Percentiles rank a stretch among this genome's conserved stretches.
Evolutionary conservation across 2,888 invertebrate species (phyloP).

Genomic region (Tethea ocularis): DNA sequence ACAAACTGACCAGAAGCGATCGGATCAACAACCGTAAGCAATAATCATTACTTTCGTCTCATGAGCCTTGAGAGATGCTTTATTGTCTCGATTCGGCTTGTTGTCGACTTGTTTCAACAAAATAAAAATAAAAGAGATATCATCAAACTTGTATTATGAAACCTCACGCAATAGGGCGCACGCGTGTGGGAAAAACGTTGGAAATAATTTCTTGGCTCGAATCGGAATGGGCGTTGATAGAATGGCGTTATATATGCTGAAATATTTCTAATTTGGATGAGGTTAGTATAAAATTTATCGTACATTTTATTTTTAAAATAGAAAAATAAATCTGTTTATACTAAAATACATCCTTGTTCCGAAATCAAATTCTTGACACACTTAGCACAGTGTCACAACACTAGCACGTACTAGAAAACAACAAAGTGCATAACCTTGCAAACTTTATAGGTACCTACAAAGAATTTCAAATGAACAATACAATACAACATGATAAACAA

Average conservation of each 20-base stretch:
- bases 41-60: conserved; percentile 78
- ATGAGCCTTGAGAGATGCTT: conserved; percentile 77
- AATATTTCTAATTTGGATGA: conserved; percentile 16
- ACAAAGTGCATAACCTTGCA: no score
- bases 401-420: no score
- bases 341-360: no score
- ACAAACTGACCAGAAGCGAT: conserved; percentile 58
- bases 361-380: no score
- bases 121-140: conserved; percentile 70
- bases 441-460: no score
- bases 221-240: conserved; percentile 43
- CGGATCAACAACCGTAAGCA: conserved; percentile 74
- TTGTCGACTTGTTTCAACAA: conserved; percentile 77
- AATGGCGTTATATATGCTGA: conserved; percentile 25
- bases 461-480: no score
- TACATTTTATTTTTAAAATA: conserved; percentile 8
- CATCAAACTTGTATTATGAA: conserved; percentile 75
- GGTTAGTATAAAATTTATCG: conserved; percentile 1
- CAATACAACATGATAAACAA: no score
- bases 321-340: not conserved
- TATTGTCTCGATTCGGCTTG: conserved; percentile 79
- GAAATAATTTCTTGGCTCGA: conserved; percentile 55
- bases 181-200: conserved; percentile 52
- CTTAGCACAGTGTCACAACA: no score
- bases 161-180: conserved; percentile 63